Conservation (phyloP, 2,888 invertebrate genomes). For the Cyclophora albipunctata region DNA sequence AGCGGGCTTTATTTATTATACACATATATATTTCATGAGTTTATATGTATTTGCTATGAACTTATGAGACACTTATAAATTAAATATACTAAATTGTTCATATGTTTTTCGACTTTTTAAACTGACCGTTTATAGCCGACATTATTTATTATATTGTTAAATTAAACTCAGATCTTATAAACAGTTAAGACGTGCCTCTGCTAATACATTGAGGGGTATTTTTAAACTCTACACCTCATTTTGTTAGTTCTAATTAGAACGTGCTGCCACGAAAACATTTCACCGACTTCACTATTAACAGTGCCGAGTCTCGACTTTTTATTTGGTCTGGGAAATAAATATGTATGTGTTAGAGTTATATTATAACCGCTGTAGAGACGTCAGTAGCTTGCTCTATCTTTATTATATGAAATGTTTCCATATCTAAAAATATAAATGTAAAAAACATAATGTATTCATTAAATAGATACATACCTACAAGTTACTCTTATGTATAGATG, state of each 20-base stretch:
- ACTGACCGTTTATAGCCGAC: no score
- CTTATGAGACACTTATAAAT: no score
- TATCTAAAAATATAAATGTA: conserved; percentile 29
- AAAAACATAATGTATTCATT: conserved; percentile 15
- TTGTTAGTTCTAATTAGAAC: no score
- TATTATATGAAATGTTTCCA: background rate
- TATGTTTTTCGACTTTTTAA: background rate
- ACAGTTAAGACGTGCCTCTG: no score
- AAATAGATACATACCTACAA: conserved; percentile 1
- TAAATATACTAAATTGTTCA: background rate
- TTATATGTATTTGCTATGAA: background rate
- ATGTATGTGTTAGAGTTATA: background rate
- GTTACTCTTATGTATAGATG: conserved; percentile 32
- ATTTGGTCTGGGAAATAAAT: no score
- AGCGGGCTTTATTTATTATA: conserved; percentile 15
- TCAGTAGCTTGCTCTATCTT: background rate
- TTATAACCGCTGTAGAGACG: background rate
- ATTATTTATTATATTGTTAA: no score
- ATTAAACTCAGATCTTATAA: no score
- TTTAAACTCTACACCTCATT: no score
- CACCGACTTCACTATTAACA: no score
- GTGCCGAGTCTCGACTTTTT: no score
- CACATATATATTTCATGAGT: background rate
- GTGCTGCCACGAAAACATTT: no score
- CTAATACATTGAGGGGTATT: no score